Evolutionary conservation across 2,888 invertebrate species (phyloP).

Genomic region (Aleiodes leptofemur): DNA sequence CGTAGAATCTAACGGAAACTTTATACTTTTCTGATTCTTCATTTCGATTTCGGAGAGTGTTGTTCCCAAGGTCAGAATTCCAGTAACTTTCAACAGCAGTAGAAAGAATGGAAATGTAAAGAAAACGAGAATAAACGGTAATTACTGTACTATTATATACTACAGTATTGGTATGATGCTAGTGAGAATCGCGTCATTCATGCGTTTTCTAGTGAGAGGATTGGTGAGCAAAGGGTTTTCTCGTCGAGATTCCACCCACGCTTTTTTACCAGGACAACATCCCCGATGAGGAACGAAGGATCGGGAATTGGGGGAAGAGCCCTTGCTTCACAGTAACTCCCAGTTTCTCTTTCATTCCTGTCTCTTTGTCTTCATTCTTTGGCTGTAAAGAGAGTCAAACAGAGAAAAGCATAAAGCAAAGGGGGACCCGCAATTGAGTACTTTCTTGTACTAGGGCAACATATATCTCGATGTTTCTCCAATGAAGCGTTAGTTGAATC

Average conservation of each 20-base stretch:
- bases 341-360: constrained; percentile 29
- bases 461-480: constrained; percentile 37
- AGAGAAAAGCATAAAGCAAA: constrained; percentile 30
- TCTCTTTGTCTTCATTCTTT: constrained; percentile 11
- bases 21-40: constrained; percentile 69
- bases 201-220: constrained; percentile 52
- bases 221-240: constrained; percentile 68
- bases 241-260: constrained; percentile 74
- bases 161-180: neutral
- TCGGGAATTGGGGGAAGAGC: constrained; percentile 52
- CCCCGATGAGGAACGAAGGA: constrained; percentile 58
- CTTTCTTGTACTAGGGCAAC: constrained; percentile 58
- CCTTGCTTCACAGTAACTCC: constrained; percentile 17
- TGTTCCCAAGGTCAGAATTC: constrained; percentile 56
- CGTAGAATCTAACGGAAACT: constrained; percentile 26
- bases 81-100: neutral
- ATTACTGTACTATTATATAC: neutral
- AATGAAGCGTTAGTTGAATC: neutral
- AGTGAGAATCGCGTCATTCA: neutral
- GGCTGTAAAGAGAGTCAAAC: constrained; percentile 32
- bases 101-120: neutral
- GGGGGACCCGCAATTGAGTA: constrained; percentile 55
- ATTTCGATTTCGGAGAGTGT: constrained; percentile 70
- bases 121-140: neutral
- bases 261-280: constrained; percentile 73